Conservation (phyloP, 2,797 vertebrate species). For the Anguilla marmorata region DNA sequence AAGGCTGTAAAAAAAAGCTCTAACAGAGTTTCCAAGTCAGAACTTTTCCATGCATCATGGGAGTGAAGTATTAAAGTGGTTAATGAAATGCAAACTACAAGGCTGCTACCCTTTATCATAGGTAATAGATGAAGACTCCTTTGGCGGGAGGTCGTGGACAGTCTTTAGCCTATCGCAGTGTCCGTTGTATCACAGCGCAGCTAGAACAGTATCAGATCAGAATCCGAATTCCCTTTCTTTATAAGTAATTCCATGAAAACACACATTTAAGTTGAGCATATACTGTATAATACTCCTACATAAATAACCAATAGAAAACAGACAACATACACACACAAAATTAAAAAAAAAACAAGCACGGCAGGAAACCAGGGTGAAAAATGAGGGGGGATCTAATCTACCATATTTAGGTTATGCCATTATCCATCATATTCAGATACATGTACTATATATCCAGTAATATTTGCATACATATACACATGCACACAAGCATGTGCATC, state of each 20-base stretch:
- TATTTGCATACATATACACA: neutral
- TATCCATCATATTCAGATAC: neutral
- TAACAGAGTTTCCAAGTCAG: conserved; percentile 64
- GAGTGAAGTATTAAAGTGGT: conserved; percentile 71
- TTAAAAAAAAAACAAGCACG: neutral
- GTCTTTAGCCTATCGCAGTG: conserved; percentile 63
- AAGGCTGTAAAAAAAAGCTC: conserved; percentile 62
- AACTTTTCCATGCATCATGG: conserved; percentile 72
- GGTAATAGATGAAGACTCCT: conserved; percentile 62
- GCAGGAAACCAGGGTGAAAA: neutral
- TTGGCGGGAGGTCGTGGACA: conserved; percentile 65
- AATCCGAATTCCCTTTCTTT: conserved; percentile 12
- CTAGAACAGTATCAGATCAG: conserved; percentile 21
- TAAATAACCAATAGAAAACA: neutral
- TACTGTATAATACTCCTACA: neutral
- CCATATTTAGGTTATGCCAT: neutral
- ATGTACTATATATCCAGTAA: neutral
- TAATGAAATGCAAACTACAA: conserved; percentile 75
- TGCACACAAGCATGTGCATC: too few relatives aligned
- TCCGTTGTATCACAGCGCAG: too few relatives aligned
- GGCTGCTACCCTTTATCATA: conserved; percentile 71
- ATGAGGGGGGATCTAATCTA: neutral
- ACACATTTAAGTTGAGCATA: neutral
- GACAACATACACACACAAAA: neutral
- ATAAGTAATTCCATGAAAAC: neutral